Conservation (phyloP, 2,113 vertebrate species). For the human (Homo sapiens) region DNA sequence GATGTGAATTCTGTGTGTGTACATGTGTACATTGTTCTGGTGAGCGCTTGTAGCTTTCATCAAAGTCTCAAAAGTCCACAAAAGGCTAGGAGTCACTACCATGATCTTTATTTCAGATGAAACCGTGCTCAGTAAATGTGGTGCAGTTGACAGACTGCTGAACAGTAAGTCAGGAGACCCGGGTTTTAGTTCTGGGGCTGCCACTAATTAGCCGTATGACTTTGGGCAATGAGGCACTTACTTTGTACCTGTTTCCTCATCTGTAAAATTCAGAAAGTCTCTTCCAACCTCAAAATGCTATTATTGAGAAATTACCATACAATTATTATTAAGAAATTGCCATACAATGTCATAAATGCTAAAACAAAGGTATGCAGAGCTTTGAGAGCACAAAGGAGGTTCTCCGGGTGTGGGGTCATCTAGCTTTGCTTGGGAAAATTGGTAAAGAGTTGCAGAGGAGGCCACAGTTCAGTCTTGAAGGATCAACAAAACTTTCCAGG, state of each 20-base stretch:
- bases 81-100: background rate
- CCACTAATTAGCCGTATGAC: background rate
- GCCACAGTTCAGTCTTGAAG: background rate
- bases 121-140: background rate
- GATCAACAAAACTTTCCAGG: background rate
- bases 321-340: background rate
- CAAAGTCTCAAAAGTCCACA: background rate
- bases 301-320: background rate
- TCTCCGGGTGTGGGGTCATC: background rate
- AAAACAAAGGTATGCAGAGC: background rate
- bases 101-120: background rate
- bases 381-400: background rate
- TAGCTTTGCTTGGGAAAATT: background rate
- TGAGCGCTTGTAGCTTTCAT: background rate
- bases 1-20: background rate
- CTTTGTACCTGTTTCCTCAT: background rate
- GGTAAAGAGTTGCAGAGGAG: background rate
- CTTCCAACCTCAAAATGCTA: background rate
- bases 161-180: background rate
- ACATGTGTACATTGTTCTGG: background rate
- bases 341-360: background rate
- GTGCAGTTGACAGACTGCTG: background rate
- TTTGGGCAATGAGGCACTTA: background rate
- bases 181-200: background rate
- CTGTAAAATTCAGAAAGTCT: background rate